Evolutionary conservation across 2,797 vertebrate genomes (phyloP), one percentile per base, ranked within the genome.

Genomic region (Chelon auratus): DNA sequence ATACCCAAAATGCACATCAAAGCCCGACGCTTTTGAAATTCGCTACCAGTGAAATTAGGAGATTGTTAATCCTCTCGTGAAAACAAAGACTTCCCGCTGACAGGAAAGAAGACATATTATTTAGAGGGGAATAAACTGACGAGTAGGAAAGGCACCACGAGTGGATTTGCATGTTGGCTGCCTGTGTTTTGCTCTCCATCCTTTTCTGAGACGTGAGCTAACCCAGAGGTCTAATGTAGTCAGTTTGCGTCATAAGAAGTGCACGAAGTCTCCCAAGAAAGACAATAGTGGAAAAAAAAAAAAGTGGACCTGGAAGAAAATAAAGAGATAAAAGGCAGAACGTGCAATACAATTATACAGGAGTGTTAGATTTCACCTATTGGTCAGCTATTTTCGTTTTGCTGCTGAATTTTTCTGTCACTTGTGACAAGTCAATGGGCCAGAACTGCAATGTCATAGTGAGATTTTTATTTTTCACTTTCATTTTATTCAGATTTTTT

Each of bases 21-120:
- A 75, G 60, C 39, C 10, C 57, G 9, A 55, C 13, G 14, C 53
- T 66, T 39, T 36, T 47, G 42, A 26, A 33, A 50, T 62, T 24
- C 30, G 26, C 33, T 58, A 18, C 26, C 39, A 53, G 14, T 68
- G 48, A 71, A 83, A 78, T 68, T 43, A 68, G 33, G 53, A 59
- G 42, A 61, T 63, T 30, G 37, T 62, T 55, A 82, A 81, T 83
- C 68, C 68, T 73, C 62, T 70, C 33, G 15, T 72, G 50, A 73
- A 72, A 75, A 80, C 77, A 83, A 82, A 80, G 50, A 39, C 61
- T 36, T 80, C 48, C 57, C 13, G n/a, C 53, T 53, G 70, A 66
- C 57, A 68, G 20, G 37, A 60, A 24, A 65, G 47, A 65, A 50
- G 39, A 30, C 55, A 69, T 26, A 10, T 58, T 58, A 64, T 69